Evolutionary conservation across 1,140 invertebrate genomes (phyloP), one percentile per base, ranked within the genome.

Genomic region (Eupeodes corollae): DNA sequence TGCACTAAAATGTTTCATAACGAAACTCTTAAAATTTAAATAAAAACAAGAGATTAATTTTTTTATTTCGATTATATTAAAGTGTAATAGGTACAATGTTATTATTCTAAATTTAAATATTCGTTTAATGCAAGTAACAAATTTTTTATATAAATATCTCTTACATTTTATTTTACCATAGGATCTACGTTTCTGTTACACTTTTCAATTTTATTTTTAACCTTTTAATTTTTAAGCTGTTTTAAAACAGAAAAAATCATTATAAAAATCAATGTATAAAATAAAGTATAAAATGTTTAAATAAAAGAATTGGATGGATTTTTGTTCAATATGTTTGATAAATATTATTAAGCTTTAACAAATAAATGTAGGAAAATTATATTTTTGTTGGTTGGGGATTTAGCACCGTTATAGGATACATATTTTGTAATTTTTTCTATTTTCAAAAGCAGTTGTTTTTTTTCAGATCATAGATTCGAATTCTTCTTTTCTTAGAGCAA

Each of bases 351-450:
- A 26, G 8, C 21, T 26, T 8, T 26, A 26, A 26, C 21, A 26
- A 26, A 26, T 26, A 26, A 26, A 26, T 26, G 21, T 26, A 26
- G 21, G 21, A 26, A 26, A 26, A 26, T 26, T 26, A 26, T 26
- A 26, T 26, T 26, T 26, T 26, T 26, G 21, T 26, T 26, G 21
- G 21, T n/a, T n/a, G 21, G 21, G 21, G 59, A 59, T 56, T 63
- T 60, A 61, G 61, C 61, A 63, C 61, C 61, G 52, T 59, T 56
- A 60, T 63, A 63, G 61, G 61, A 64, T 59, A 64, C 61, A 64
- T 63, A 53, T 59, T 64, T 61, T 56, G 56, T 58, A 56, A 35
- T 53, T 61, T 60, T 57, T 48, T 58, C 54, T 54, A 35, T 50
- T 50, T 51, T 38, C 44, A 14, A 34, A 37, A 32, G 43, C 41